Evolutionary conservation across 1,140 invertebrate genomes (phyloP).

Genomic region (Zeugodacus cucurbitae): DNA sequence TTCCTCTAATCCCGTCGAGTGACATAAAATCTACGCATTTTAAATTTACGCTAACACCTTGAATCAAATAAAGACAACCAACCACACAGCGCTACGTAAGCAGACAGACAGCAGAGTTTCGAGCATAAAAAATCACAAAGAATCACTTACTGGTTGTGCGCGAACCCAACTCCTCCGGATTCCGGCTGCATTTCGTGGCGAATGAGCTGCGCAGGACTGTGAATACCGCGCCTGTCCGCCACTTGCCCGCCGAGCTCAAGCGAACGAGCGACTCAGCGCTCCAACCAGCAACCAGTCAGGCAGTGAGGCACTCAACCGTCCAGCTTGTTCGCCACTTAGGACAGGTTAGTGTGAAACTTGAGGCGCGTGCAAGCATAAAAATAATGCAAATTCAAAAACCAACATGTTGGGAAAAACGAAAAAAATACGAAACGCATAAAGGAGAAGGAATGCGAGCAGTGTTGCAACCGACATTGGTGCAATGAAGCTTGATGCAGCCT

Average conservation of each 20-base stretch:
- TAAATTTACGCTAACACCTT: constrained; percentile 42
- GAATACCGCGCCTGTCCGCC: neutral
- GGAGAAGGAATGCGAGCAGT: constrained; percentile 13
- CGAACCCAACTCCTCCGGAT: neutral
- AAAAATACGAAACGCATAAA: neutral
- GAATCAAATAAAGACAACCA: constrained; percentile 6
- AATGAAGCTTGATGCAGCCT: constrained; percentile 14
- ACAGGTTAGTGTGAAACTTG: constrained; percentile 33
- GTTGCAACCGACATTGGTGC: neutral
- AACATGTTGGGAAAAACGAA: neutral
- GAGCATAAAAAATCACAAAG: neutral
- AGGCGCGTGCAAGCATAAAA: constrained; percentile 22
- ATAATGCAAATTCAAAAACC: constrained; percentile 15
- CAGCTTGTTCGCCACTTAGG: constrained; percentile 1
- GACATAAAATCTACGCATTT: constrained; percentile 47
- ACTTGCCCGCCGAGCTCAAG: neutral
- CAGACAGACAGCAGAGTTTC: neutral
- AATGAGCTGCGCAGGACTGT: neutral
- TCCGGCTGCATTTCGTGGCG: neutral
- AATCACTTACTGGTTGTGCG: neutral
- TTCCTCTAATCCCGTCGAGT: constrained; percentile 44
- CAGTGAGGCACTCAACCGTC: neutral
- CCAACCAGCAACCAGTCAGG: neutral
- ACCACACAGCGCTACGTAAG: neutral
- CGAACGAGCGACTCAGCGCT: neutral